Percentiles rank a stretch among this genome's conserved stretches.
Evolutionary conservation across 2,113 vertebrate genomes (phyloP).

Genomic region (Eonycteris spelaea): DNA sequence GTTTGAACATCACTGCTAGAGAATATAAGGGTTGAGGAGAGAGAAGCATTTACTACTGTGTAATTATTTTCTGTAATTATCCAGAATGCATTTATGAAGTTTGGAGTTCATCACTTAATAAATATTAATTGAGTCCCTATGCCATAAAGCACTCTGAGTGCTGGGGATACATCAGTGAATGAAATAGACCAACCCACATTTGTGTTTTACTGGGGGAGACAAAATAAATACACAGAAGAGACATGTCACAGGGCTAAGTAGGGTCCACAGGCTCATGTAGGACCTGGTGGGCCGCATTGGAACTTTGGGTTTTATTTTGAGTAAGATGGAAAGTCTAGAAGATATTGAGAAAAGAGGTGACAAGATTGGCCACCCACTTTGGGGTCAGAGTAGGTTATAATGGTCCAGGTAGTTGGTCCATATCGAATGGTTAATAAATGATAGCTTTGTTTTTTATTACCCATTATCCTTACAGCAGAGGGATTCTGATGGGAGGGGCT

Average conservation of each 20-base stretch:
- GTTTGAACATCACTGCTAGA: not conserved
- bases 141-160: not conserved
- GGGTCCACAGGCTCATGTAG: not conserved
- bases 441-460: not conserved
- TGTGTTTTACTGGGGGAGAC: not conserved
- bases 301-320: not conserved
- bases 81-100: not conserved
- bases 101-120: not conserved
- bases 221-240: not conserved
- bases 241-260: not conserved
- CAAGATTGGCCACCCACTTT: not conserved
- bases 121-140: not conserved
- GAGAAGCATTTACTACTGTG: not conserved
- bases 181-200: not conserved
- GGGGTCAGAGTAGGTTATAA: not conserved
- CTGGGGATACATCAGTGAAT: not conserved
- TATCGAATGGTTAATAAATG: not conserved
- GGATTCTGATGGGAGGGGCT: not conserved
- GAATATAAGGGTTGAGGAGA: not conserved
- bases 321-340: not conserved
- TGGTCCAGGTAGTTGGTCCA: not conserved
- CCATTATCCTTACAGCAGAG: not conserved
- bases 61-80: not conserved
- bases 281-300: not conserved
- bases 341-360: not conserved